Base-by-base conservation (phyloP, 1,140 invertebrate genomes). In the Gonatopus flavifemur region DNA sequence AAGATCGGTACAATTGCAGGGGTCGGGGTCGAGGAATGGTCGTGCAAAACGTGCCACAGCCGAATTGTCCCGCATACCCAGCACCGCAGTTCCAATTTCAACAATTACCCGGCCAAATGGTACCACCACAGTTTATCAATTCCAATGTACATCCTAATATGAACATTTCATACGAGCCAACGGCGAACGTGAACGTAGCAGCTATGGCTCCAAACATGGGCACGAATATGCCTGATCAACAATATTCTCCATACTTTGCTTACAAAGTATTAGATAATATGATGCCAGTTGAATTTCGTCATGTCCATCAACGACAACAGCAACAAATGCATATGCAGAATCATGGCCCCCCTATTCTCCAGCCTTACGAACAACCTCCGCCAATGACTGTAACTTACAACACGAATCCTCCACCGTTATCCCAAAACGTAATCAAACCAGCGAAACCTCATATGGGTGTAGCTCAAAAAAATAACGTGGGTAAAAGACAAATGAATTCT, bases 41-140 rank as follows among this genome's bases (percentile, higher is more conserved):
- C 9, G 37, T 49, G 9, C 57, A 64, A 18, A 56, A 52, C 42
- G 40, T 54, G 12, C 52, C 48, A 0, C 64, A 58, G 37, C 65
- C 60, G 53, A 68, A 62, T 37, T 67, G 64, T 12, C 65, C 65
- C 1, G 54, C 60, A 0, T 71, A 71, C 54, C 52, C 65, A n/a
- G 49, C 55, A 0, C 48, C 63, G 0, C 66, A 72, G 9, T 70
- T 70, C 32, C 70, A 71, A 6, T 66, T 65, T 49, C 69, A 69
- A 20, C 64, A 64, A 25, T 37, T 68, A 13, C 58, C 64, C 0
- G 61, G 68, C 20, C 67, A 64, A 42, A 61, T 71, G 45, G 54
- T 63, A 21, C 63, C 69, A 1, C 63, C 69, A 1, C 65, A 67
- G 10, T 74, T 66, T 10, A 50, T 70, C 4, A 64, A 64, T n/a